Base-by-base conservation (phyloP, 23 tunicate genomes). In the Diplosoma virens region DNA sequence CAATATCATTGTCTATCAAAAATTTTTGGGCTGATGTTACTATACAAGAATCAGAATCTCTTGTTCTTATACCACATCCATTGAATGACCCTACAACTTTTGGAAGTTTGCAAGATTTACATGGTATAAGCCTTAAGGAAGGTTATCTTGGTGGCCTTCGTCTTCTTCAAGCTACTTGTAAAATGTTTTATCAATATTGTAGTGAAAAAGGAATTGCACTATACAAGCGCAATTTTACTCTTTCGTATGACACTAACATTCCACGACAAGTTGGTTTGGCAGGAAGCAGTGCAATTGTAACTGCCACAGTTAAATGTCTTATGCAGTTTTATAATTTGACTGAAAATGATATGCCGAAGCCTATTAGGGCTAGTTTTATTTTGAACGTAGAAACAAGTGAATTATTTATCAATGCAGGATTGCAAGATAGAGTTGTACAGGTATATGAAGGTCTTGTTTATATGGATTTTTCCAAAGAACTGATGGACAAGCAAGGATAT, bases 251-350 rank as follows among this genome's bases (percentile, higher is more conserved):
- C 59, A 93, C 98, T 2, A 93, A 93, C 55, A 93, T 93, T 1
- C 98, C 98, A 0, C 37, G 98, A 34, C 98, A 93, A 77, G 98
- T 93, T 23, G 98, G 98, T 17, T 66, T 93, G 21, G 98, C 98
- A 27, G 98, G 98, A 26, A 80, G 87, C 41, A 85, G 93, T 81
- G 98, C 98, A 1, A 93, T 93, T 59, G 98, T 93, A 0, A 85
- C 98, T 0, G 87, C 98, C 31, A 81, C 98, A 3, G 24, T 93
- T 36, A 72, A 79, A 47, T 93, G 98, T 69, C 68, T 93, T 16
- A 54, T 93, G 83, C 76, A 82, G 31, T 93, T 93, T 50, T 93
- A 73, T 47, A 86, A 81, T 41, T 65, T 93, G 5, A 55, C 76
- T 41, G 98, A 93, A 50, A 37, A 34, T 27, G 98, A 93, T 53